Evolutionary conservation across 2,113 vertebrate species (phyloP).

Genomic region (Spermophilus dauricus): DNA sequence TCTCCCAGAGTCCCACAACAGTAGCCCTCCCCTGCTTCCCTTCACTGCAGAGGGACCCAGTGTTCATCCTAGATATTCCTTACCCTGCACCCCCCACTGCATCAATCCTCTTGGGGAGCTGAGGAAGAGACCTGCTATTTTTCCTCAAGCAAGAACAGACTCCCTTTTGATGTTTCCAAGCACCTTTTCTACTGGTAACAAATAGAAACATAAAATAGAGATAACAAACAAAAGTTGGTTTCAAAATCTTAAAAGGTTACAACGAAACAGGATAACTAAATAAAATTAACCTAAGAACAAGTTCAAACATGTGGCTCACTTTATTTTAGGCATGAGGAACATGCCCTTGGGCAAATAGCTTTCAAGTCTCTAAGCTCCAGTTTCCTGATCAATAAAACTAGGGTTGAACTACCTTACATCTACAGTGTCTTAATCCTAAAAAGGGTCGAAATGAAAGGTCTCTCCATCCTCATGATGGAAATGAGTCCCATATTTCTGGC

Average conservation of each 20-base stretch:
- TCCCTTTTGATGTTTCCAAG: neutral
- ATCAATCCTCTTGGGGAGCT: too few species aligned
- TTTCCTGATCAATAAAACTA: slow-evolving; percentile 42
- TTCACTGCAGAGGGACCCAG: neutral
- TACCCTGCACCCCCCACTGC: neutral
- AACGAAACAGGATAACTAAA: neutral
- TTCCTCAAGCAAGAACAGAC: neutral
- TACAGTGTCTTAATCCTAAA: neutral
- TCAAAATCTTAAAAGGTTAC: slow-evolving; percentile 6
- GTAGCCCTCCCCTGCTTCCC: neutral
- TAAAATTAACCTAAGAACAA: slow-evolving; percentile 1
- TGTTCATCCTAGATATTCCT: neutral
- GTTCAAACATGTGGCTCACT: neutral
- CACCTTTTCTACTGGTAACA: neutral
- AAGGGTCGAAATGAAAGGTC: neutral
- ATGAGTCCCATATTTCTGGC: neutral
- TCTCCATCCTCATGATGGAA: neutral
- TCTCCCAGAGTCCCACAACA: neutral
- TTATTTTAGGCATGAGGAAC: neutral
- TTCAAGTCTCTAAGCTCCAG: neutral
- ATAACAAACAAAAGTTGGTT: neutral
- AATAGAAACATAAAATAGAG: slow-evolving; percentile 22
- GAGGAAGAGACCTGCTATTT: neutral
- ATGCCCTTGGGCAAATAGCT: neutral
- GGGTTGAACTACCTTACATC: neutral